Percentiles rank a stretch among this genome's conserved stretches.
These are phyloP conservation scores for Sphenopsis melanotis DNA, from an alignment of 2,797 vertebrate species.

Conservation along the genomic window DNA sequence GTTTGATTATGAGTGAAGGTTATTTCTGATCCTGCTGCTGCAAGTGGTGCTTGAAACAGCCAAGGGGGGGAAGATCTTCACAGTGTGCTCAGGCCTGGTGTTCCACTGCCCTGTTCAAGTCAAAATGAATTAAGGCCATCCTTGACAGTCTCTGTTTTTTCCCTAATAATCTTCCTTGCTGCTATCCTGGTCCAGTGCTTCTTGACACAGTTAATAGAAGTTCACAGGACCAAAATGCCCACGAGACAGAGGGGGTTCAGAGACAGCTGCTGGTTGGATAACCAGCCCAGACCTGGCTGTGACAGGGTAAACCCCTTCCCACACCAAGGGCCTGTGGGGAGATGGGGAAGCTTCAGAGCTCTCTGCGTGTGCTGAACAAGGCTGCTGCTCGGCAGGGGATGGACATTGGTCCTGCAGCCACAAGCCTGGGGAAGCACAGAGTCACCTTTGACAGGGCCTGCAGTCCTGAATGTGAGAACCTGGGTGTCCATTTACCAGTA, in stretches of 20 bases:
- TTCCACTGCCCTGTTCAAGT: neutral
- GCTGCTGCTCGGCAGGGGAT: neutral
- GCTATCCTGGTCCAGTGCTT: neutral
- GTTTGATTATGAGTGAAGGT: neutral
- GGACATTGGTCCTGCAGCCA: neutral
- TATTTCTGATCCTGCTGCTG: neutral
- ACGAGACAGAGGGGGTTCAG: neutral
- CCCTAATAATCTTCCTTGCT: neutral
- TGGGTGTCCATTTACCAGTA: neutral
- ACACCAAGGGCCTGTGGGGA: neutral
- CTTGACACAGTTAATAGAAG: neutral
- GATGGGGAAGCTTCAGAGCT: neutral
- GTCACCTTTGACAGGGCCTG: neutral
- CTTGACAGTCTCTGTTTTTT: neutral
- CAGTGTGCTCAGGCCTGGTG: accelerated
- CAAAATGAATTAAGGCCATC: neutral
- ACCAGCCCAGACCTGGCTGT: neutral
- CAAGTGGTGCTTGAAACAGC: neutral
- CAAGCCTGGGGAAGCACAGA: accelerated
- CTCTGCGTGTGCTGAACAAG: neutral
- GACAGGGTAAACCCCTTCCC: neutral
- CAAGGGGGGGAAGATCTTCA: neutral
- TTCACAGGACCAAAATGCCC: neutral
- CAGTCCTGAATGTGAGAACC: neutral
- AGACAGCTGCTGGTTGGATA: neutral